These are phyloP conservation scores for Drosophila seguyi DNA, from an alignment of 1,140 invertebrate species.

Conservation along the genomic window DNA sequence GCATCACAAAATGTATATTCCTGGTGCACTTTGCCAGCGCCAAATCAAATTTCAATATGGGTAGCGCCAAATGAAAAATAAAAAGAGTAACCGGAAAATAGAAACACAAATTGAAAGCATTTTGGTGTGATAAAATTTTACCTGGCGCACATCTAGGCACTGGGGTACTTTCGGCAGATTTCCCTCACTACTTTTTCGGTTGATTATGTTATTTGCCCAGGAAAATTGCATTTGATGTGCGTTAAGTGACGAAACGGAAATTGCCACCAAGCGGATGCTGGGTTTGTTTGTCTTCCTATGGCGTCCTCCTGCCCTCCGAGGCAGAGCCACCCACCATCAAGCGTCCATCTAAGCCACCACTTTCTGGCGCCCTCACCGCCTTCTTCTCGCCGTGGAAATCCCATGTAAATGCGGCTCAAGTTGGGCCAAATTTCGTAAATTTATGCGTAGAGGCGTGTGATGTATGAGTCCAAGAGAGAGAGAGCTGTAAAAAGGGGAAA, in stretches of 20 bases:
- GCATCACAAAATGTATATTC: conserved; percentile 64
- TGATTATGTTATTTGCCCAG: conserved; percentile 80
- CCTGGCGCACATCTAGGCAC: conserved; percentile 33
- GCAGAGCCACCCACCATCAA: neutral
- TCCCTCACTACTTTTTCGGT: conserved; percentile 4
- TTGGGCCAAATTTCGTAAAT: conserved; percentile 68
- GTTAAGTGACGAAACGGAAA: conserved; percentile 70
- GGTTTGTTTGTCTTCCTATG: conserved; percentile 64
- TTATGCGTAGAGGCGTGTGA: conserved; percentile 78
- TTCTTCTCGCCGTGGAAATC: conserved; percentile 45
- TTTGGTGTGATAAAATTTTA: conserved; percentile 49
- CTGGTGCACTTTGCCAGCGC: conserved; percentile 64
- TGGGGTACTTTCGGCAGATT: conserved; percentile 18
- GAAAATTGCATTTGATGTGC: conserved; percentile 81
- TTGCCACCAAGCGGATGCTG: conserved; percentile 68
- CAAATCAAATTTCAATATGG: conserved; percentile 81
- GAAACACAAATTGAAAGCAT: conserved; percentile 67
- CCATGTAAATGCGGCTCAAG: conserved; percentile 78
- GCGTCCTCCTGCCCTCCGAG: neutral
- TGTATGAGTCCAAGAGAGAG: conserved; percentile 46
- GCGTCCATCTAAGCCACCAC: conserved; percentile 34
- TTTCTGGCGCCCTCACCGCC: neutral
- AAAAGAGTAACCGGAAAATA: conserved; percentile 39
- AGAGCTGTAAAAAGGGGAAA: neutral
- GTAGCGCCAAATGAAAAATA: conserved; percentile 33